Evolutionary conservation across 2,888 invertebrate genomes (phyloP).

Genomic region (Blastobasis adustella): DNA sequence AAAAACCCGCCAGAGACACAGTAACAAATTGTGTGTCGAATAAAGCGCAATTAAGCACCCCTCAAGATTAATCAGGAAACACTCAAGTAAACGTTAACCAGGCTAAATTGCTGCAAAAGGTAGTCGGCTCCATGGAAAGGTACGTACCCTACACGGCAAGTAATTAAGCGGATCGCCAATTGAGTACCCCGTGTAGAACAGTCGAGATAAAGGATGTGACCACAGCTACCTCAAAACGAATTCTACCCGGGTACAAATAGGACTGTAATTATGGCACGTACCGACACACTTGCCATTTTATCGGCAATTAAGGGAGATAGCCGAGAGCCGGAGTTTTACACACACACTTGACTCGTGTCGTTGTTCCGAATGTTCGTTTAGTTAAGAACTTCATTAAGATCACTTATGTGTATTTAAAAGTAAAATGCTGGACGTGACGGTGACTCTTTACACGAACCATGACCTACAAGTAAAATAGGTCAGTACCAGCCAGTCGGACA

Average conservation of each 20-base stretch:
- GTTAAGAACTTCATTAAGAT: too few species aligned
- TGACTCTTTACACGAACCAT: too few species aligned
- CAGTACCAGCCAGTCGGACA: too few species aligned
- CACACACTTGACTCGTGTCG: neutral
- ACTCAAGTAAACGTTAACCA: constrained; percentile 43
- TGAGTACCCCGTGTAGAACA: constrained; percentile 21
- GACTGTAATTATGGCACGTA: constrained; percentile 20
- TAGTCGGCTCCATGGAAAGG: too few species aligned
- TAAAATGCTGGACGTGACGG: too few species aligned
- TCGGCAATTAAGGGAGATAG: neutral
- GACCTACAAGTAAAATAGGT: too few species aligned
- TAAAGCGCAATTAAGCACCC: constrained; percentile 43
- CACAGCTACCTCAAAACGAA: constrained; percentile 23
- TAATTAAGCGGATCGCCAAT: constrained; percentile 44
- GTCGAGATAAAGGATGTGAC: constrained; percentile 19
- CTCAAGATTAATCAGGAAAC: constrained; percentile 50
- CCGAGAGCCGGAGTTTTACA: neutral
- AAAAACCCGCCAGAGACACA: too few species aligned
- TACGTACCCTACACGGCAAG: constrained; percentile 27
- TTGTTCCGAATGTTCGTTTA: neutral
- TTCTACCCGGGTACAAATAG: constrained; percentile 23
- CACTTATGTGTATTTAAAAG: too few species aligned
- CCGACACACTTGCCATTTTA: neutral
- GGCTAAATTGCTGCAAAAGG: constrained; percentile 44
- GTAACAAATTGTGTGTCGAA: constrained; percentile 14